These are phyloP conservation scores for Bufo gargarizans DNA, from an alignment of 2,113 vertebrate genomes.

Conservation along the genomic window DNA sequence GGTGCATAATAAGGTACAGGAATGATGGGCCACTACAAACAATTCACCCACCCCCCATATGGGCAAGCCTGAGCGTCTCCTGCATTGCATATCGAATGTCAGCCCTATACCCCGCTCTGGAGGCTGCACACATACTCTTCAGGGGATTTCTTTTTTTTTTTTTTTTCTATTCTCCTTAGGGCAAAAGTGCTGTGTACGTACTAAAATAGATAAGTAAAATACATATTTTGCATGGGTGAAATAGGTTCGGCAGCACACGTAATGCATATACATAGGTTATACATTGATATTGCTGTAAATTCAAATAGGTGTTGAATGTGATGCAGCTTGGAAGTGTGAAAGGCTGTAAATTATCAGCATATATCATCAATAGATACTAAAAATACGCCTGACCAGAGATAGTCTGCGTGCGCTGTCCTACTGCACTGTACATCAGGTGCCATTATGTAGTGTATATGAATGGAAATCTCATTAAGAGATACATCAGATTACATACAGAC, in stretches of 20 bases:
- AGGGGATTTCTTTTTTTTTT: neutral
- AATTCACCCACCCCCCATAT: conserved; percentile 44
- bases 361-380: neutral
- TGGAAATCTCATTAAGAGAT: neutral
- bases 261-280: neutral
- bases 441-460: neutral
- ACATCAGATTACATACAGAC: neutral
- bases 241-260: too few species aligned
- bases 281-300: neutral
- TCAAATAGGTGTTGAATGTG: neutral
- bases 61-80: conserved; percentile 55
- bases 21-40: conserved; percentile 55
- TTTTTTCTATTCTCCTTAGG: neutral
- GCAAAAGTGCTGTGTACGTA: neutral
- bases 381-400: neutral
- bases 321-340: neutral
- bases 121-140: neutral
- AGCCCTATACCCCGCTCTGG: conserved; percentile 27
- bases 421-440: neutral
- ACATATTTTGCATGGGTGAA: neutral
- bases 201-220: neutral
- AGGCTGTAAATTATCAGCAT: neutral
- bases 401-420: neutral
- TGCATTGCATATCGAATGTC: conserved; percentile 54
- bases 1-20: conserved; percentile 54